Conservation (phyloP, 2,888 invertebrate species). For the Pachliopta kotzebuea region DNA sequence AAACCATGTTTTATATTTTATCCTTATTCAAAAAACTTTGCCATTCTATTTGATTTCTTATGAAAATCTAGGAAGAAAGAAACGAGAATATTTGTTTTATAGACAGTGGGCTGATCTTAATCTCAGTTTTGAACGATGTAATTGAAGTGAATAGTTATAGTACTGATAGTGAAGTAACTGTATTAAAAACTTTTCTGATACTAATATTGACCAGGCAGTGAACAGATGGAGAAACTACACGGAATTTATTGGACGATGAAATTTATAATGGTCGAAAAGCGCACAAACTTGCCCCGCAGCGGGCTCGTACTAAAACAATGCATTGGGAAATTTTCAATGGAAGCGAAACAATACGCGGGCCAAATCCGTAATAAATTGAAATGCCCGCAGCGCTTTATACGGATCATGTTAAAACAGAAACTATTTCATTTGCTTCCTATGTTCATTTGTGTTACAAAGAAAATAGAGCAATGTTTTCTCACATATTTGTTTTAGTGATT, state of each 20-base stretch:
- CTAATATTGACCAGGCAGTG: background rate
- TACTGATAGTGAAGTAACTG: no score
- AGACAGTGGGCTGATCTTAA: no score
- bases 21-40: no score
- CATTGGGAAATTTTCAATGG: slow-evolving; percentile 35
- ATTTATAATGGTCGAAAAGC: background rate
- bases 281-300: slow-evolving; percentile 13
- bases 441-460: slow-evolving; percentile 1
- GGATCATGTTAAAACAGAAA: slow-evolving; percentile 14
- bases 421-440: slow-evolving; percentile 1
- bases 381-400: slow-evolving; percentile 44
- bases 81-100: no score
- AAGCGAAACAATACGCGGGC: slow-evolving; percentile 43
- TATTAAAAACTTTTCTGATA: background rate
- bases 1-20: no score
- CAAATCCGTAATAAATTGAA: slow-evolving; percentile 56
- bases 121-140: no score
- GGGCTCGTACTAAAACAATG: slow-evolving; percentile 33
- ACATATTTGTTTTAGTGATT: background rate
- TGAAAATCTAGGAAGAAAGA: no score
- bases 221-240: background rate
- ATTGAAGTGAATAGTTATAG: no score
- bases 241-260: background rate
- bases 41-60: no score
- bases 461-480: background rate